These are phyloP conservation scores for Holacanthus passer DNA, from an alignment of 2,113 vertebrate species.

Conservation along the genomic window DNA sequence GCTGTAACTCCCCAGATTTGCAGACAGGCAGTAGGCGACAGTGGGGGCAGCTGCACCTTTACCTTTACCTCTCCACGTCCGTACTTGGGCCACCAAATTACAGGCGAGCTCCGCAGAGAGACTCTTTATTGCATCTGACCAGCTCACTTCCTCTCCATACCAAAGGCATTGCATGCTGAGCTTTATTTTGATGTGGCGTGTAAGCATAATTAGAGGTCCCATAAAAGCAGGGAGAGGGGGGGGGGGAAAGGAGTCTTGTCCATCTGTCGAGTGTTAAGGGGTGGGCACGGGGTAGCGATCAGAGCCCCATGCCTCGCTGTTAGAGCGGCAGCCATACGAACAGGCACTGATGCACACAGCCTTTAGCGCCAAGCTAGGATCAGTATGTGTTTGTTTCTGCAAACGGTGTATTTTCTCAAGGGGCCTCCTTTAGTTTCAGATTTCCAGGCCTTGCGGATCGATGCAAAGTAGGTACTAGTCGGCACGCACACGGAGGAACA, in stretches of 20 bases:
- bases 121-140: slow-evolving; percentile 82
- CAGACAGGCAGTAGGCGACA: slow-evolving; percentile 49
- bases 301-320: slow-evolving; percentile 53
- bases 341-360: slow-evolving; percentile 62
- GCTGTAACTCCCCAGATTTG: neutral
- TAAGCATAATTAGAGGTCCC: slow-evolving; percentile 86
- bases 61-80: slow-evolving; percentile 70
- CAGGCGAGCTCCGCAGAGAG: slow-evolving; percentile 70
- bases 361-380: slow-evolving; percentile 44
- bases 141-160: slow-evolving; percentile 80
- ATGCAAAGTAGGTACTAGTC: slow-evolving; percentile 73
- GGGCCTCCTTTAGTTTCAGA: slow-evolving; percentile 68
- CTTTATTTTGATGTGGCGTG: slow-evolving; percentile 82
- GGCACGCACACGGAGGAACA: slow-evolving; percentile 46
- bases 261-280: slow-evolving; percentile 83
- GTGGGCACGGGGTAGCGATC: slow-evolving; percentile 60
- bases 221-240: slow-evolving; percentile 68
- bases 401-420: slow-evolving; percentile 61
- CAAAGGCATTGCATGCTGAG: slow-evolving; percentile 83
- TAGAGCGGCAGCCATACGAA: slow-evolving; percentile 55
- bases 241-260: slow-evolving; percentile 70
- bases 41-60: slow-evolving; percentile 66
- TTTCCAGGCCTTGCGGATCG: slow-evolving; percentile 77
- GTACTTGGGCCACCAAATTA: slow-evolving; percentile 76
- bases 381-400: slow-evolving; percentile 60